Conservation (phyloP, 2,888 invertebrate genomes). For the Didymodactylos carnosus region DNA sequence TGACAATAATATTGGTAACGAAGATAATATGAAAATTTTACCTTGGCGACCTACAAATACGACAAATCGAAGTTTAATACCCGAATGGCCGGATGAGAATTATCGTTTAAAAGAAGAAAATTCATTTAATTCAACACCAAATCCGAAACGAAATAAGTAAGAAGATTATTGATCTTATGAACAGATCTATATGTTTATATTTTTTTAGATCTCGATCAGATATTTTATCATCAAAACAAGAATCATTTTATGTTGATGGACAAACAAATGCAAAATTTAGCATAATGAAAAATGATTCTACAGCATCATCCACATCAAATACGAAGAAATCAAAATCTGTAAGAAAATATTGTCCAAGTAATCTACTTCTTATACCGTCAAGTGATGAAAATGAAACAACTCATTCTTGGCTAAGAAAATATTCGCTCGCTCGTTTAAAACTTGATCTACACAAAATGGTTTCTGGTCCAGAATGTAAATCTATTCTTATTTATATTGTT, state of each 20-base stretch:
- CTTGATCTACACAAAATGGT: slow-evolving; percentile 30
- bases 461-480: slow-evolving; percentile 31
- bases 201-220: neutral
- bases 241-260: slow-evolving; percentile 7
- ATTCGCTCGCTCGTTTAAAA: slow-evolving; percentile 28
- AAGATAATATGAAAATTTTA: slow-evolving; percentile 18
- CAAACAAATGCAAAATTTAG: slow-evolving; percentile 17
- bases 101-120: neutral
- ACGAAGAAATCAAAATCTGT: slow-evolving; percentile 23
- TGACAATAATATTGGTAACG: slow-evolving; percentile 15
- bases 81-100: neutral
- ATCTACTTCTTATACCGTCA: neutral
- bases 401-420: slow-evolving; percentile 29
- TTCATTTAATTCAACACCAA: neutral
- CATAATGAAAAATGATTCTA: slow-evolving; percentile 25
- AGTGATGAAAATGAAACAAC: neutral
- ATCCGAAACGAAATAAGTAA: neutral
- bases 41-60: slow-evolving; percentile 9
- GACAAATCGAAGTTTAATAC: neutral
- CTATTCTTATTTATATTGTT: slow-evolving; percentile 16
- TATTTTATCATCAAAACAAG: neutral
- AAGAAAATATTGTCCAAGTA: slow-evolving; percentile 11
- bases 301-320: slow-evolving; percentile 8
- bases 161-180: neutral
- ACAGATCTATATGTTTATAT: neutral